Evolutionary conservation across 2,888 invertebrate genomes (phyloP).

Genomic region (Junonia oenone): DNA sequence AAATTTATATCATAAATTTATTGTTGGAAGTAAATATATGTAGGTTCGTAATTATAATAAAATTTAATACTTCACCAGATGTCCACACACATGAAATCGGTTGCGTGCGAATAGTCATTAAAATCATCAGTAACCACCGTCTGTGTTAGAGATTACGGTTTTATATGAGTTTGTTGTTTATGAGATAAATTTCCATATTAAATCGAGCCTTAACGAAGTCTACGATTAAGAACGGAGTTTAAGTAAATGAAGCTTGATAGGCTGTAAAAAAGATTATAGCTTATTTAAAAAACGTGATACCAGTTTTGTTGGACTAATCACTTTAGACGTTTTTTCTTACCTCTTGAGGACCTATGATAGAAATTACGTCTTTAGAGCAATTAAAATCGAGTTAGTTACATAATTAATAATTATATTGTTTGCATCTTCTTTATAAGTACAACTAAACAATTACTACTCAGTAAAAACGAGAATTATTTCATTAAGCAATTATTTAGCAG

Average conservation of each 20-base stretch:
- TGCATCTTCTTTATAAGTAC: neutral
- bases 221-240: neutral
- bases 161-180: constrained; percentile 3
- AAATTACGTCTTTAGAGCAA: neutral
- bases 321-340: too few relatives aligned
- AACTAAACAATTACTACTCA: neutral
- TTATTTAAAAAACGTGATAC: neutral
- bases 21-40: neutral
- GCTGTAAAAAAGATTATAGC: neutral
- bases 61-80: constrained; percentile 38
- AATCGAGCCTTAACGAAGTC: neutral
- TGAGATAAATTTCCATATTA: constrained; percentile 6
- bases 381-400: too few relatives aligned
- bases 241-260: neutral
- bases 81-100: constrained; percentile 29
- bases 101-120: constrained; percentile 44
- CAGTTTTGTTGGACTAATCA: neutral
- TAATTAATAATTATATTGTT: too few relatives aligned
- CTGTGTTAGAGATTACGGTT: constrained; percentile 14
- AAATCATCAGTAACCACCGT: constrained; percentile 29
- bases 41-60: constrained; percentile 35
- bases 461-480: neutral
- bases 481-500: neutral
- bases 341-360: too few relatives aligned
- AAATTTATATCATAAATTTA: neutral